Evolutionary conservation across 2,113 vertebrate species (phyloP).

Genomic region (Atlantisia rogersi): DNA sequence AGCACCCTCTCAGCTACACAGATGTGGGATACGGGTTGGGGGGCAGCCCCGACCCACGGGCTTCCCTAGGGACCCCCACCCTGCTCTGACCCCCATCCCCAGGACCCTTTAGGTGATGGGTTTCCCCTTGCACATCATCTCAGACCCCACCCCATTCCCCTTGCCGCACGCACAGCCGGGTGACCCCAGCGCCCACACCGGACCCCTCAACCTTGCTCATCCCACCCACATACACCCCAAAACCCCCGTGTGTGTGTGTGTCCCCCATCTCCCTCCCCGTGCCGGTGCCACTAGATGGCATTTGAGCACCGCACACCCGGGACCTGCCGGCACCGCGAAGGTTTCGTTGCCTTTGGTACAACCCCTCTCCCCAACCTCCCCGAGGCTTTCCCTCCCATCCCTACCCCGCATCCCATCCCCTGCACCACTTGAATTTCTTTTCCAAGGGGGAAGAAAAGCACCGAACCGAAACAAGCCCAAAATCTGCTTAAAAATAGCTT

Average conservation of each 20-base stretch:
- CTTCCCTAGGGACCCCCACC: fast-evolving
- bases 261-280: neutral
- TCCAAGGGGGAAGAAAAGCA: neutral
- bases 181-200: neutral
- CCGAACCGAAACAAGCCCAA: neutral
- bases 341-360: fast-evolving
- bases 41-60: neutral
- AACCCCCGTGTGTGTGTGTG: too few species aligned
- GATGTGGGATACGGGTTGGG: neutral
- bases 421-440: fast-evolving
- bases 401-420: neutral
- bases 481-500: neutral
- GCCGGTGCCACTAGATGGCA: constrained; percentile 47
- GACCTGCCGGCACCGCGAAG: neutral
- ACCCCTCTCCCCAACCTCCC: neutral
- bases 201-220: neutral
- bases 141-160: too few species aligned
- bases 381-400: neutral
- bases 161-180: neutral
- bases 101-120: neutral
- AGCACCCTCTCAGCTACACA: fast-evolving
- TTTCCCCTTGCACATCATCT: neutral
- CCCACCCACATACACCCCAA: neutral
- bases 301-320: neutral
- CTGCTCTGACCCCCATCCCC: neutral